phyloP scores from a whole-genome alignment of 2,888 invertebrate genomes.

The Caenorhabditis sp. region DNA sequence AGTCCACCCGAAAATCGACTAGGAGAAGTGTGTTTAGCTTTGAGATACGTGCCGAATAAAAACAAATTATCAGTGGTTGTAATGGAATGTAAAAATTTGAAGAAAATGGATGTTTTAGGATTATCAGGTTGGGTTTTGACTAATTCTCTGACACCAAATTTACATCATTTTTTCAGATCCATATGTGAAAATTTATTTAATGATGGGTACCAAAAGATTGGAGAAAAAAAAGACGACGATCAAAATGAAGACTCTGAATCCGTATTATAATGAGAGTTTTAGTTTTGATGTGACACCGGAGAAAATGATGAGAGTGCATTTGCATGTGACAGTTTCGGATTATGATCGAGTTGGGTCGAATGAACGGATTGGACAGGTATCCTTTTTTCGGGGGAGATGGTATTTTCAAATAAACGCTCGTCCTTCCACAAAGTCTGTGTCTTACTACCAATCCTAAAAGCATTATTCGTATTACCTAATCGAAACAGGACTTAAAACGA shows the following conservation, averaged over 20 bases:
- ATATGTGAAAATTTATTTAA: constrained; percentile 99
- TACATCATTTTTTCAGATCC: constrained; percentile 79
- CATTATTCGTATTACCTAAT: too few species aligned
- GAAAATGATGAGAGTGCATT: constrained; percentile 99
- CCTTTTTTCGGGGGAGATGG: too few species aligned
- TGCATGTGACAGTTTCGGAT: constrained; percentile 98
- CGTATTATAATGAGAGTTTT: constrained; percentile 99
- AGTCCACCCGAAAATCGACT: constrained; percentile 88
- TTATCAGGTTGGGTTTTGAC: too few species aligned
- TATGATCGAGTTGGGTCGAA: constrained; percentile 99
- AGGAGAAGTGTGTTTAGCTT: constrained; percentile 99
- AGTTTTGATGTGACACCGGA: constrained; percentile 99
- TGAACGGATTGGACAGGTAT: constrained; percentile 92
- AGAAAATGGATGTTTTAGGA: constrained; percentile 99
- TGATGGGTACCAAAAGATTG: constrained; percentile 98
- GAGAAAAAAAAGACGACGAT: constrained; percentile 99
- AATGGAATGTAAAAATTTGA: constrained; percentile 97
- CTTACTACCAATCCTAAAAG: too few species aligned
- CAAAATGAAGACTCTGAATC: constrained; percentile 98
- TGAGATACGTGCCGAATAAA: constrained; percentile 98
- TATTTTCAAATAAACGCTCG: too few species aligned
- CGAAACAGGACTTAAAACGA: too few species aligned
- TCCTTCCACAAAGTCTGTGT: too few species aligned
- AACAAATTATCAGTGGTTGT: constrained; percentile 98
- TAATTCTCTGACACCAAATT: constrained; percentile 53